Base-by-base conservation (phyloP, 2,113 vertebrate genomes). In the Rhagologus leucostigma region DNA sequence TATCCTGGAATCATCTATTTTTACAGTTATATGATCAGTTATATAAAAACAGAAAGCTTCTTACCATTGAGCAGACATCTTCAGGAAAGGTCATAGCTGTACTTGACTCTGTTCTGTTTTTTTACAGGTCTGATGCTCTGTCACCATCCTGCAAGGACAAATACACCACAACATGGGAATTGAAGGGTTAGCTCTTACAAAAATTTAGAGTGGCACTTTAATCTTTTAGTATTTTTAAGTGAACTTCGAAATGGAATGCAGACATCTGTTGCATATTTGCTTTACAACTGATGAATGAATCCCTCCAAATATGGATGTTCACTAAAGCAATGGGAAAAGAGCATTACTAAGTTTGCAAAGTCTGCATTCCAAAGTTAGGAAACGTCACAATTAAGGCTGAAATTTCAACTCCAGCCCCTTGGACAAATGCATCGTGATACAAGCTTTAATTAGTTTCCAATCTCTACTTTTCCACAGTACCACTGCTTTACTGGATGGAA, bases 241-340 rank as follows among this genome's bases (percentile, higher is more conserved):
- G 30, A 86, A 77, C 35, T 83, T 80, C 62, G 46, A 49, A 83
- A 42, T 14, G 12, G 30, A 92, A 62, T 62, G 21, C 33, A 50
- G 47, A 57, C 13, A 32, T 59, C 37, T 53, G 21, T 70, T 83
- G 41, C 11, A 10, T 65, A 85, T 93, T 88, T 93, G 14, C 50
- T 68, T 37, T 56, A 41, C 15, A 70, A 76, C 46, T 42, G 16
- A 41, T 59, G 2, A 81, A 68, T 26, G 18, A 32, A 82, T 78
- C 29, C 9, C 19, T 55, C 29, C 0, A 0, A 62, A 52, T 50
- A 41, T 3, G 42, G 46, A 37, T n/a, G 8, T 14, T 85, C 39
- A 76, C 39, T 74, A 91, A 95, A 80, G 11, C 26, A 57, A 24
- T 0, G 1, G 41, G 35, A 50, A 82, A 89, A 90, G 15, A 73